Percentiles rank a stretch among this genome's conserved stretches.
Conservation (phyloP, 1,140 invertebrate species). For the Aphaenogaster floridana region DNA sequence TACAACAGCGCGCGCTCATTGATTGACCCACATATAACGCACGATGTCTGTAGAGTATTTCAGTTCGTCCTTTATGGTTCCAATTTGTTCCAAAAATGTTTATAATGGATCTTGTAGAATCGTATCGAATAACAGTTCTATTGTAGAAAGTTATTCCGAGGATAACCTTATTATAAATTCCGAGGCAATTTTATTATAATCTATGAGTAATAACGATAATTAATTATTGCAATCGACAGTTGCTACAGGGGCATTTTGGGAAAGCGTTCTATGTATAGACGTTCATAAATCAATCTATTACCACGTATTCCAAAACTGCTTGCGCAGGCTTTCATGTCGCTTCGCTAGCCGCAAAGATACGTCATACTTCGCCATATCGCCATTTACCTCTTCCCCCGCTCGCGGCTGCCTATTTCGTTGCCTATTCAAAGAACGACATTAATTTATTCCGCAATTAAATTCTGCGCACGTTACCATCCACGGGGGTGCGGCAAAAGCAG, state of each 20-base stretch:
- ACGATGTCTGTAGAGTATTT: not conserved
- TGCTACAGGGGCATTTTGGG: not conserved
- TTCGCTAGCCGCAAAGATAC: constrained; percentile 21
- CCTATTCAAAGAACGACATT: constrained; percentile 47
- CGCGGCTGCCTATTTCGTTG: constrained; percentile 16
- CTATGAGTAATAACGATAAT: constrained; percentile 10
- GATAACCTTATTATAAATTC: not conserved
- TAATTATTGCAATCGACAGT: not conserved
- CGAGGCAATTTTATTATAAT: not conserved
- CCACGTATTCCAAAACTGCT: constrained; percentile 6
- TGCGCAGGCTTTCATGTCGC: constrained; percentile 10
- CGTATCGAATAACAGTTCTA: not conserved
- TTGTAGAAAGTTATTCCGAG: not conserved
- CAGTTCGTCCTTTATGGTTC: not conserved
- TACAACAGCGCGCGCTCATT: not conserved
- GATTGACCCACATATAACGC: not conserved
- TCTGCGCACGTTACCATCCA: constrained; percentile 13
- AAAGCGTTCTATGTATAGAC: not conserved
- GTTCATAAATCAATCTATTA: constrained; percentile 20
- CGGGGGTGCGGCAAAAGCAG: not conserved
- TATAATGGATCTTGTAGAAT: not conserved
- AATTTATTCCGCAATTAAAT: constrained; percentile 62
- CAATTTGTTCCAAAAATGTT: constrained; percentile 10
- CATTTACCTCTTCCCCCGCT: constrained; percentile 12
- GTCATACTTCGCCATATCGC: not conserved